Evolutionary conservation across 2,888 invertebrate genomes (phyloP), one percentile per base, ranked within the genome.

Genomic region (Itoplectis maculator): DNA sequence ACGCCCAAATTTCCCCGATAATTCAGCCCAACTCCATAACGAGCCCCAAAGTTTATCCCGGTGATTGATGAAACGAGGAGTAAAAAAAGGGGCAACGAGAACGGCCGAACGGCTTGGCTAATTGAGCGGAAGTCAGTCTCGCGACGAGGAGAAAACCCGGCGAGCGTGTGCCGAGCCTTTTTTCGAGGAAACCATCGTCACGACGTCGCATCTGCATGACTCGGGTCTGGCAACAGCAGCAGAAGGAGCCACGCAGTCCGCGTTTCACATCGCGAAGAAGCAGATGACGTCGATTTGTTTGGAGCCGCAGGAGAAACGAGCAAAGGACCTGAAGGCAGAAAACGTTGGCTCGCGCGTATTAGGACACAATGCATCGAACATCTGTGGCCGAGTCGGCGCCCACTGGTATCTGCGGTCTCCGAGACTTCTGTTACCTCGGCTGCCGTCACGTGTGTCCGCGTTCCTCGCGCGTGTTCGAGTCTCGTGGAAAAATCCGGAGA

Each of bases 271-370:
- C 68, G 54, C 29, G 70, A 56, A 70, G 56, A 49, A 70, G 65
- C 86, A 86, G 86, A 86, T 86, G 84, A 86, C 84, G 82, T 37
- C 79, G 81, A 85, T 84, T 80, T 81, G 81, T 84, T 82, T 68
- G 72, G 47, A 40, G 20, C 54, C 20, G 29, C 3, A 65, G 47
- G 49, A 65, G 56, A 61, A 73, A 63, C 35, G 23, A 81, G 51
- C 49, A 66, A 51, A 78, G 59, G 37, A 47, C 51, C 63, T 56
- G 56, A 73, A 66, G 66, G n/a, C 54, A 42, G 49, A 63, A n/a
- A 29, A 66, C 66, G 79, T 54, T 23, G 54, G 54, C 54, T n/a
- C n/a, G 59, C 72, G 51, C 72, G 59, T 35, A 42, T 78, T 72
- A 66, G 63, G 63, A 83, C 82, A 83, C 82, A 81, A 84, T 84